Conservation (phyloP, 1,140 invertebrate genomes). For the Drosophila kurseongensis region DNA sequence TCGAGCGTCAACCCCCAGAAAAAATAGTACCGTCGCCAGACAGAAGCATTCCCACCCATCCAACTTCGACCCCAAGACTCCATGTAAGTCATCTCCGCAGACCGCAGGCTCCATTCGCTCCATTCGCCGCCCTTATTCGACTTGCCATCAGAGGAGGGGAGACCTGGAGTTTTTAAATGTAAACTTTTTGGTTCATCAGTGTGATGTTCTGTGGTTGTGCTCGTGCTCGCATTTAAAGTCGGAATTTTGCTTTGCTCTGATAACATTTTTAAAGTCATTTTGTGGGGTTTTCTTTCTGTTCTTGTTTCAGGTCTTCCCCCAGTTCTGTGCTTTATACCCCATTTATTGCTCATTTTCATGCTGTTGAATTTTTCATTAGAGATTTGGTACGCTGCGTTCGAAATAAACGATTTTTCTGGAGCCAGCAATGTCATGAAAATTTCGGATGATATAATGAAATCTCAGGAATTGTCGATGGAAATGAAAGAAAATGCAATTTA, state of each 20-base stretch:
- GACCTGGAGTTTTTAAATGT: conserved; percentile 63
- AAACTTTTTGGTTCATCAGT: conserved; percentile 74
- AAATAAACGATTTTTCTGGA: conserved; percentile 48
- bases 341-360: conserved; percentile 68
- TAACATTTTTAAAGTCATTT: conserved; percentile 64
- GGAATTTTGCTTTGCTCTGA: conserved; percentile 15
- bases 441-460: conserved; percentile 35
- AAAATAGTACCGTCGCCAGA: conserved; percentile 45
- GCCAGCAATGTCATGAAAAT: conserved; percentile 38
- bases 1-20: conserved; percentile 46
- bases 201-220: conserved; percentile 68
- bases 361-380: conserved; percentile 77
- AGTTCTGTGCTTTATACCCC: conserved; percentile 31
- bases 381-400: conserved; percentile 47
- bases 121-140: conserved; percentile 10
- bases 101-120: conserved; percentile 38
- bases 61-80: conserved; percentile 15
- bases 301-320: conserved; percentile 15
- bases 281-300: conserved; percentile 10
- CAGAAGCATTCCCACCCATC: conserved; percentile 35
- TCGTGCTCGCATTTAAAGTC: conserved; percentile 58
- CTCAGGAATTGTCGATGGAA: conserved; percentile 31
- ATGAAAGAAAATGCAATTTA: background rate
- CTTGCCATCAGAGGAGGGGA: background rate
- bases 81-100: conserved; percentile 59